These are phyloP conservation scores for Drosophila elegans DNA, from an alignment of 1,140 invertebrate genomes.

Conservation along the genomic window DNA sequence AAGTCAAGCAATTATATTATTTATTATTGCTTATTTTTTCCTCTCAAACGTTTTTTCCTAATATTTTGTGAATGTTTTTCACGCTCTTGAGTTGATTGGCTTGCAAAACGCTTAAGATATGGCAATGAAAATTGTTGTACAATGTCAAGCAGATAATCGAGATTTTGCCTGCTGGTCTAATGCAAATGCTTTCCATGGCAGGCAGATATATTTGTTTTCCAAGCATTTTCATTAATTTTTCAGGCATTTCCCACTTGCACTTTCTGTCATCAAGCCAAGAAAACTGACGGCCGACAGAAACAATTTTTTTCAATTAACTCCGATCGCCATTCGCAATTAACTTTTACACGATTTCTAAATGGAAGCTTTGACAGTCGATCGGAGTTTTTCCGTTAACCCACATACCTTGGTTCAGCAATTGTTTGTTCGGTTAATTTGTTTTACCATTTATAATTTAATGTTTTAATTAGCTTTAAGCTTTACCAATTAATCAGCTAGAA, in stretches of 20 bases:
- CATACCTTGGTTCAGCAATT: constrained; percentile 38
- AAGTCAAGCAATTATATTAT: constrained; percentile 63
- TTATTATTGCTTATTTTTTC: constrained; percentile 35
- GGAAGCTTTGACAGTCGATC: constrained; percentile 32
- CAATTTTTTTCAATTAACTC: constrained; percentile 70
- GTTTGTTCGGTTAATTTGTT: constrained; percentile 34
- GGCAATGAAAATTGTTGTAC: constrained; percentile 68
- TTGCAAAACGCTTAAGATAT: constrained; percentile 58
- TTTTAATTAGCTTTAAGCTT: constrained; percentile 41
- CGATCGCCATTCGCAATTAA: constrained; percentile 65
- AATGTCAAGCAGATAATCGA: constrained; percentile 21
- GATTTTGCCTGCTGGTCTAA: constrained; percentile 17
- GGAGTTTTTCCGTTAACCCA: constrained; percentile 51
- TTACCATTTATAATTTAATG: constrained; percentile 23
- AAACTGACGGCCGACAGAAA: constrained; percentile 36
- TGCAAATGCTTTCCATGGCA: constrained; percentile 7
- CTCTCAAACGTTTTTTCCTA: constrained; percentile 30
- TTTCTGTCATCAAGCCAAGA: constrained; percentile 43
- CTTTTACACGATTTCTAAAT: constrained; percentile 76
- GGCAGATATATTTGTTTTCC: constrained; percentile 9
- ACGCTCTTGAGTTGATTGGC: constrained; percentile 79
- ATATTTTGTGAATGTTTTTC: constrained; percentile 45
- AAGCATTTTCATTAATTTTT: constrained; percentile 10
- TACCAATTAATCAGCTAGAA: constrained; percentile 19
- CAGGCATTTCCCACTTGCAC: constrained; percentile 50